phyloP scores from a whole-genome alignment of 2,797 vertebrate genomes.

The Molothrus aeneus region DNA sequence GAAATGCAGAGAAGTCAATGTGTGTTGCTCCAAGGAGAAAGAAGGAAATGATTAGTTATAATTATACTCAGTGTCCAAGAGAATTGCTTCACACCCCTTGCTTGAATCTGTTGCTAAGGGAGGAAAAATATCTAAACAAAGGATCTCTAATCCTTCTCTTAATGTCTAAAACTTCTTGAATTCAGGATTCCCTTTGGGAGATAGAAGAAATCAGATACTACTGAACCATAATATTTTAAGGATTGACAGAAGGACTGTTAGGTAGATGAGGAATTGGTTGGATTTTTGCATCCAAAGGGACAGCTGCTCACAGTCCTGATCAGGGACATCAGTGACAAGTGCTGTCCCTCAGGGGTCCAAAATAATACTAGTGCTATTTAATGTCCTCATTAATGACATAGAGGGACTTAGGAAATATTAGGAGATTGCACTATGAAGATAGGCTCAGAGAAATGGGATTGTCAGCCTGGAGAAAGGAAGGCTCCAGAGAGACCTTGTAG shows the following conservation, averaged over 20 bases:
- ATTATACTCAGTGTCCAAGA: slow-evolving; percentile 69
- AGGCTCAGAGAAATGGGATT: background rate
- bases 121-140: background rate
- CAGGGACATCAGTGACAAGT: background rate
- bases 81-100: slow-evolving; percentile 52
- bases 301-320: fast-evolving
- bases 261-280: background rate
- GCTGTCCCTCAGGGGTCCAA: fast-evolving
- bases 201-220: background rate
- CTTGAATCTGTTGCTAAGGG: slow-evolving; percentile 43
- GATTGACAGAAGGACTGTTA: background rate
- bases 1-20: slow-evolving; percentile 71
- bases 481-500: background rate
- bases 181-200: slow-evolving; percentile 1
- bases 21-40: slow-evolving; percentile 71
- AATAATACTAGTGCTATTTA: background rate
- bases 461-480: background rate
- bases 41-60: slow-evolving; percentile 72
- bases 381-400: background rate
- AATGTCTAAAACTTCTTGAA: slow-evolving; percentile 33
- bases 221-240: background rate
- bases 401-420: too few relatives aligned
- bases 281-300: background rate
- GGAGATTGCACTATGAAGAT: too few relatives aligned
- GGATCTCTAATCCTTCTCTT: background rate